Percentiles rank a stretch among this genome's conserved stretches.
Evolutionary conservation across 37 sponge, comb jelly and placozoan genomes (phyloP).

Genomic region (Ianthella basta): DNA sequence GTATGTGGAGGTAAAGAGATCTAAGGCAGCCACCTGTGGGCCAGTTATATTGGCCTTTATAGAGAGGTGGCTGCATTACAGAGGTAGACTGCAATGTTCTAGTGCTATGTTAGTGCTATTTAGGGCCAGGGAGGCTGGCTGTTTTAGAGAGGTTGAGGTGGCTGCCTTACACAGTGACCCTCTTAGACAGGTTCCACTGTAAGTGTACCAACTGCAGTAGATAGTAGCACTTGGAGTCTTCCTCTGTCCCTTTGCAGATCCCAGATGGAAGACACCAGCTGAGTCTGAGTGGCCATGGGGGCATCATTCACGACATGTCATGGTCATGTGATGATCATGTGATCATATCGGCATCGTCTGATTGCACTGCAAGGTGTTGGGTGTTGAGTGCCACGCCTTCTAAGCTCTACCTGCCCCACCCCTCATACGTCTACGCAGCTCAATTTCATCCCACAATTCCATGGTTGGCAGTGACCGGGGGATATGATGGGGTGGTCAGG

Average conservation of each 20-base stretch:
- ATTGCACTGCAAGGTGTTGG: slow-evolving; percentile 73
- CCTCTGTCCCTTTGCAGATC: slow-evolving; percentile 11
- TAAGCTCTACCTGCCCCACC: slow-evolving; percentile 75
- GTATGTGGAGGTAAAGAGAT: too few species aligned
- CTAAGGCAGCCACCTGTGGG: too few species aligned
- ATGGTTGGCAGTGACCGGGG: slow-evolving; percentile 59
- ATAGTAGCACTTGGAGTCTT: too few species aligned
- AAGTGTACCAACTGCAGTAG: too few species aligned
- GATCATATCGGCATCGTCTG: slow-evolving; percentile 79
- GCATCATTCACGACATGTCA: slow-evolving; percentile 68
- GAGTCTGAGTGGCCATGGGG: slow-evolving; percentile 52
- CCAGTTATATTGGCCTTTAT: too few species aligned
- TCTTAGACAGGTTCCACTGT: too few species aligned
- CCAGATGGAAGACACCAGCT: slow-evolving; percentile 17
- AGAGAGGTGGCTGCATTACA: too few species aligned
- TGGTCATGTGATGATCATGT: slow-evolving; percentile 66
- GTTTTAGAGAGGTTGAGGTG: too few species aligned
- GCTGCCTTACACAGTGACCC: too few species aligned
- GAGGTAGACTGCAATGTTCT: too few species aligned
- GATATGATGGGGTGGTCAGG: slow-evolving; percentile 71
- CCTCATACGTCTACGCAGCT: slow-evolving; percentile 81
- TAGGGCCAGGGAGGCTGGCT: too few species aligned
- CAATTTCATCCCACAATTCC: slow-evolving; percentile 51
- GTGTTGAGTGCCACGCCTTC: background rate
- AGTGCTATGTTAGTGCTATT: too few species aligned